These are phyloP conservation scores for Octodon degus DNA, from an alignment of 2,113 vertebrate species.

Conservation along the genomic window DNA sequence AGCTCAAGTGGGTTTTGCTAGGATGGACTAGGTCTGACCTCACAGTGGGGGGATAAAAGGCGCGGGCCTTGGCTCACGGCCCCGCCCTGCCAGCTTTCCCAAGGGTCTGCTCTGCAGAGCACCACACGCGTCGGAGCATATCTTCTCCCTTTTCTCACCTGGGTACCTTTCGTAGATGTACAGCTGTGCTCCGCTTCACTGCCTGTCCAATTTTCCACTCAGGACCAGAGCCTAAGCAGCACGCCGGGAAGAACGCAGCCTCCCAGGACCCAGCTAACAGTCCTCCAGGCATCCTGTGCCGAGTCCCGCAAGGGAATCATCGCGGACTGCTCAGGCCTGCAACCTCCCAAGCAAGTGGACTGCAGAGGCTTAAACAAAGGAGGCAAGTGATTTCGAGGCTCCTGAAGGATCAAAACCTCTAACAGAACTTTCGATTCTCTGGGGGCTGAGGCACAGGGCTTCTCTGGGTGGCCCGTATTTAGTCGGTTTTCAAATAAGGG, in stretches of 20 bases:
- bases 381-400: too few relatives aligned
- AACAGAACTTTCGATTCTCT: too few relatives aligned
- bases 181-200: background rate
- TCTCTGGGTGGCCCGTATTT: too few relatives aligned
- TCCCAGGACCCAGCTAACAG: background rate
- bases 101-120: background rate
- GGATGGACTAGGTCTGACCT: background rate
- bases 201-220: background rate
- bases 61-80: background rate
- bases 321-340: too few relatives aligned
- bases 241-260: background rate
- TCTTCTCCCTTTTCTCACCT: background rate
- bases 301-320: background rate
- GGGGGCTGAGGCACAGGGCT: too few relatives aligned
- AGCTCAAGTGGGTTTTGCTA: background rate
- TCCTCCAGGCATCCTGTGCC: background rate
- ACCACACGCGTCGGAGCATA: background rate
- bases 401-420: too few relatives aligned
- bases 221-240: background rate
- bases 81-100: background rate
- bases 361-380: too few relatives aligned
- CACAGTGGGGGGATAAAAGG: accelerated
- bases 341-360: too few relatives aligned
- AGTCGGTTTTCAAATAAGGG: too few relatives aligned
- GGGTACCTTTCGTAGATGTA: background rate